phyloP scores from a whole-genome alignment of 1,140 invertebrate species.

The Steinernema feltiae region DNA sequence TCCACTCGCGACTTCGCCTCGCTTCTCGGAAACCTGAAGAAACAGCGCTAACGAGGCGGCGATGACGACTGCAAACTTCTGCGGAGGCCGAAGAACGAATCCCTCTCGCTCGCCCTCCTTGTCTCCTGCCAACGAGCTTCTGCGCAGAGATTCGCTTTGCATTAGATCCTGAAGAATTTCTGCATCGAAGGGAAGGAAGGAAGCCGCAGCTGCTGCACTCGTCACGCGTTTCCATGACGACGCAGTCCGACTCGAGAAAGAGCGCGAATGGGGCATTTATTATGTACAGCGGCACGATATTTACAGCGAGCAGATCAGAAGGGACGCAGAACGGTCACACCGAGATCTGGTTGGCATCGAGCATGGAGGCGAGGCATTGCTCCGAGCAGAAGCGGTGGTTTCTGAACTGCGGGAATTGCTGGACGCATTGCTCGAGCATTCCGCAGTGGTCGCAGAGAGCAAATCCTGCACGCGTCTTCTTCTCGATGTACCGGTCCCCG shows the following conservation, averaged over 20 bases:
- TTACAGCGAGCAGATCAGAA: background rate
- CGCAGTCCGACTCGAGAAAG: too few species aligned
- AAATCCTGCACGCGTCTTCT: slow-evolving; percentile 43
- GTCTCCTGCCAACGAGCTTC: background rate
- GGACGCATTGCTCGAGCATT: slow-evolving; percentile 41
- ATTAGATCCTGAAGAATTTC: too few species aligned
- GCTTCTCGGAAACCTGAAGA: slow-evolving; percentile 59
- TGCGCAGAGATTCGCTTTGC: background rate
- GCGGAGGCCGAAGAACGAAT: slow-evolving; percentile 82
- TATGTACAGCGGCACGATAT: background rate
- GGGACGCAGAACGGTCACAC: slow-evolving; percentile 71
- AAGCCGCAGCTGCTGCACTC: too few species aligned
- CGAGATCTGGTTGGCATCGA: slow-evolving; percentile 3
- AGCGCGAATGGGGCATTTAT: too few species aligned
- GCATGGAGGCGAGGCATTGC: slow-evolving; percentile 10
- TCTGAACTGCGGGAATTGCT: slow-evolving; percentile 33
- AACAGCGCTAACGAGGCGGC: slow-evolving; percentile 91
- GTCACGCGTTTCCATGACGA: too few species aligned
- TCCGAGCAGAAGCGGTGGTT: slow-evolving; percentile 18
- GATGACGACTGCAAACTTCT: slow-evolving; percentile 78
- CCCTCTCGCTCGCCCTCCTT: background rate
- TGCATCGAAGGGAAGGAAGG: too few species aligned
- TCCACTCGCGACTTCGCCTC: background rate
- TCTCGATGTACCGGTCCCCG: slow-evolving; percentile 46
- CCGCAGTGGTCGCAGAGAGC: slow-evolving; percentile 42